These are phyloP conservation scores for Corydoras maculifer DNA, from an alignment of 2,113 vertebrate species.

Conservation along the genomic window DNA sequence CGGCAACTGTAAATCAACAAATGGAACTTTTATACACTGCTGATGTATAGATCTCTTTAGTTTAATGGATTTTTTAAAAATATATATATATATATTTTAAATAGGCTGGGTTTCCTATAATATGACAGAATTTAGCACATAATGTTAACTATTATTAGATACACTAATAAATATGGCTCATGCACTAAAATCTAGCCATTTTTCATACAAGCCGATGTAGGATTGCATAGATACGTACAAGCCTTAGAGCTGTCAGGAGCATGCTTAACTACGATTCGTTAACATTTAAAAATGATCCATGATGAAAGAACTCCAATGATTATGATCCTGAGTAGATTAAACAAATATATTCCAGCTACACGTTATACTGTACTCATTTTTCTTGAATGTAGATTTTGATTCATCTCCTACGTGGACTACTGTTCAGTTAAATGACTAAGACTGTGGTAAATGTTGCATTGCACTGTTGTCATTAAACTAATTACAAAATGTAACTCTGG, in stretches of 20 bases:
- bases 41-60: neutral
- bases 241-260: conserved; percentile 1
- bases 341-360: conserved; percentile 9
- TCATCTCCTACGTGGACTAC: conserved; percentile 15
- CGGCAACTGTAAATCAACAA: conserved; percentile 13
- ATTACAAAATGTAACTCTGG: conserved; percentile 4
- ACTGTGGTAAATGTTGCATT: conserved; percentile 27
- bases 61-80: neutral
- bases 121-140: conserved; percentile 8
- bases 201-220: conserved; percentile 16
- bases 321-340: conserved; percentile 34
- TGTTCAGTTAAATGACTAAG: conserved; percentile 15
- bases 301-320: conserved; percentile 11
- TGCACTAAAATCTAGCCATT: conserved; percentile 15
- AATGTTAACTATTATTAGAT: conserved; percentile 14
- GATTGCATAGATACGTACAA: conserved; percentile 31
- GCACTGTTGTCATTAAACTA: conserved; percentile 17
- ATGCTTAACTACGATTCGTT: neutral
- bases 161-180: conserved; percentile 20
- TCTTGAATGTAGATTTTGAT: neutral
- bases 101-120: neutral
- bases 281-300: neutral
- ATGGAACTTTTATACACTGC: conserved; percentile 3
- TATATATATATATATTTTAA: neutral
- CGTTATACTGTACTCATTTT: conserved; percentile 7